phyloP scores from a whole-genome alignment of 2,113 vertebrate species.

The Sitta europaea region DNA sequence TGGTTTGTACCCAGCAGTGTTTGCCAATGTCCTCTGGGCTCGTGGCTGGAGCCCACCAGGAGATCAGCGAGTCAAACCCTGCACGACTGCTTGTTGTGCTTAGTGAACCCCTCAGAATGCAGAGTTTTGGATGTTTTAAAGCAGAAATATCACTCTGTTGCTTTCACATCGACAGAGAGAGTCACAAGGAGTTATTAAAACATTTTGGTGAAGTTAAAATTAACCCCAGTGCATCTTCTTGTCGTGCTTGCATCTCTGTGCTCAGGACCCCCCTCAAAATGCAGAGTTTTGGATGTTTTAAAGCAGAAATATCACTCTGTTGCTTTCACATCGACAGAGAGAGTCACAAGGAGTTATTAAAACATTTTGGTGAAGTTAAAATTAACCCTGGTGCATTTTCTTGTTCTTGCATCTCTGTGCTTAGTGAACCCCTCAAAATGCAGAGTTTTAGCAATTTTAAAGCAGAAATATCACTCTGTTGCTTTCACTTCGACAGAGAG shows the following conservation, averaged over 20 bases:
- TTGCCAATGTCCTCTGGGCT: constrained; percentile 35
- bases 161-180: neutral
- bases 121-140: neutral
- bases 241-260: too few species aligned
- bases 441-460: neutral
- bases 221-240: too few species aligned
- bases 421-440: neutral
- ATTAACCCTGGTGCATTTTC: too few species aligned
- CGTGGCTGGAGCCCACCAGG: neutral
- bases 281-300: neutral
- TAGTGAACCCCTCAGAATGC: neutral
- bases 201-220: neutral
- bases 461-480: neutral
- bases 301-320: neutral
- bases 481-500: neutral
- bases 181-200: neutral
- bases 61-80: neutral
- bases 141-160: neutral
- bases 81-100: neutral
- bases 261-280: neutral
- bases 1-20: constrained; percentile 11
- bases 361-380: neutral
- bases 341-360: neutral
- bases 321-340: neutral
- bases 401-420: too few species aligned